Evolutionary conservation across 2,113 vertebrate genomes (phyloP), one percentile per base, ranked within the genome.

Genomic region (Melanerpes aurifrons): DNA sequence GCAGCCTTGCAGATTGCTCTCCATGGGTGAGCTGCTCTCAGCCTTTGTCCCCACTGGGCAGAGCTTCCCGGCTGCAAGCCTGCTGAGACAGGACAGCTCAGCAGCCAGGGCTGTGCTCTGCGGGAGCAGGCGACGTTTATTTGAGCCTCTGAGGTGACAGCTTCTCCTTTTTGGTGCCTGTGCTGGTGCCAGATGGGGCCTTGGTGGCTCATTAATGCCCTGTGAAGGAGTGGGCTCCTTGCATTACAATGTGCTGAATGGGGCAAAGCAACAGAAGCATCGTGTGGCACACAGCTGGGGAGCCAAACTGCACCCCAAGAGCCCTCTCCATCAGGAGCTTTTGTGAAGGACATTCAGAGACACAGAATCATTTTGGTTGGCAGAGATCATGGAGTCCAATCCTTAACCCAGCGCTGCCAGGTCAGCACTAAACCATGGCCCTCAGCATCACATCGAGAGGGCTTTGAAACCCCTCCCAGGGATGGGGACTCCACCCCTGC

Each of bases 241-340:
- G 5, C 6, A 1, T n/a, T 5, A 2, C 16, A 1, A 0, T 0
- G 12, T 3, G 47, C 14, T 3, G 7, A 31, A 24, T 13, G 0
- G 45, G 74, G 15, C 18, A 12, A 18, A 31, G 1, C 3, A 19
- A 40, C 16, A 15, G 35, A 5, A 54, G 29, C 37, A 18, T 21
- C 4, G 0, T 1, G 4, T 22, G 78, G 61, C 43, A 25, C 25
- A 3, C 2, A n/a, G 4, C 3, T 16, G 7, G 37, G 48, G 48
- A 69, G 7, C 21, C 22, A 11, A 16, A 8, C 25, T 11, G 53
- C 12, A 7, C 32, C 62, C n/a, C 15, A 8, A 1, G 31, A 24
- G 24, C 5, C 26, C 24, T 31, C 7, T 40, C 22, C 47, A 3
- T 2, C 74, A 19, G 28, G 47, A 2, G 5, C n/a, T 16, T 43